Percentiles rank a stretch among this genome's conserved stretches.
These are phyloP conservation scores for Nephrotoma appendiculata DNA, from an alignment of 2,888 invertebrate species.

Conservation along the genomic window DNA sequence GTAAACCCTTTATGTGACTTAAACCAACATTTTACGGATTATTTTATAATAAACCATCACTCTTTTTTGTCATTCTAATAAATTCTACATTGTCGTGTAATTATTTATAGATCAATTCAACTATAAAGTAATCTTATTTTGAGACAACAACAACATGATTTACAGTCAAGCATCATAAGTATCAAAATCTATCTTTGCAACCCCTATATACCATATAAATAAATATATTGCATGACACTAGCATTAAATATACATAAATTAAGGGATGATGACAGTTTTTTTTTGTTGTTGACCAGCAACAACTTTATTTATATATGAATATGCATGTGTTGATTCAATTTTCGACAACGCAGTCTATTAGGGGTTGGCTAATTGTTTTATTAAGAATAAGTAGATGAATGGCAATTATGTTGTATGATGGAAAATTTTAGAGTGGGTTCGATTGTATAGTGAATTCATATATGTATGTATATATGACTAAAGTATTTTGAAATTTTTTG, in stretches of 20 bases:
- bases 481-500: no score
- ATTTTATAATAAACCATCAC: background rate
- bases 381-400: background rate
- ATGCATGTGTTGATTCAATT: background rate
- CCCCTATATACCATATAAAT: background rate
- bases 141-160: background rate
- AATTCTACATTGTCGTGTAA: background rate
- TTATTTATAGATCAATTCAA: background rate
- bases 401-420: background rate
- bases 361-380: background rate
- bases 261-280: background rate
- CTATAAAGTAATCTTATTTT: background rate
- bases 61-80: background rate
- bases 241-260: background rate
- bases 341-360: background rate
- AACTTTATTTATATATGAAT: background rate
- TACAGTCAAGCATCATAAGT: background rate
- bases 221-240: background rate
- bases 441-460: background rate
- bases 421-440: background rate
- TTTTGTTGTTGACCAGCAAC: background rate
- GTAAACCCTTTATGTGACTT: background rate
- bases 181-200: background rate
- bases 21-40: background rate
- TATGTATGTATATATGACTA: background rate